phyloP scores from a whole-genome alignment of 2,113 vertebrate species.

The Athene cunicularia region DNA sequence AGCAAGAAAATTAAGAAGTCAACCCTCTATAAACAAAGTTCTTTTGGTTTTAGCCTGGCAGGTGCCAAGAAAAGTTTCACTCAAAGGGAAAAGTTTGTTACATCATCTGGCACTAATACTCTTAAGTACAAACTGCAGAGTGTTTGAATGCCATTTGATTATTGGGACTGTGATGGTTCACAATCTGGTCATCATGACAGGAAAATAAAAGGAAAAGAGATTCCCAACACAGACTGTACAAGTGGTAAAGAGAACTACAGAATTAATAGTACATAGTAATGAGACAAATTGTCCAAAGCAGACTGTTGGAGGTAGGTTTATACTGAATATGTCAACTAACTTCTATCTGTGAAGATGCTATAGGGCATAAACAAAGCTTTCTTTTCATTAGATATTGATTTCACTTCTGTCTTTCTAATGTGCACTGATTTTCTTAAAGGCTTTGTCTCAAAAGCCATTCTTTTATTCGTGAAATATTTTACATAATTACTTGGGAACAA shows the following conservation, averaged over 20 bases:
- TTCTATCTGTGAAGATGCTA: not conserved
- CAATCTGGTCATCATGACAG: not conserved
- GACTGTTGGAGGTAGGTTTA: not conserved
- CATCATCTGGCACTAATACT: not conserved
- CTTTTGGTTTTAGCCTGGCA: not conserved
- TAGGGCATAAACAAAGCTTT: not conserved
- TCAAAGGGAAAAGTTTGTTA: not conserved
- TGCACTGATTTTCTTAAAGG: not conserved
- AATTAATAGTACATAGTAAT: not conserved
- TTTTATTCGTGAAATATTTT: not conserved
- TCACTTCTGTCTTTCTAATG: not conserved
- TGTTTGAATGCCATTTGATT: not conserved
- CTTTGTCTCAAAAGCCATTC: not conserved
- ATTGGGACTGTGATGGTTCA: not conserved
- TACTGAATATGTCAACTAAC: not conserved
- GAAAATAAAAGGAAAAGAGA: not conserved
- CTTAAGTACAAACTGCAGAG: not conserved
- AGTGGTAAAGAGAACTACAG: not conserved
- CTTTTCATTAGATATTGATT: not conserved
- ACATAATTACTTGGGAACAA: not conserved
- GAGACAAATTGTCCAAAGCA: not conserved
- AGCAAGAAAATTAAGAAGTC: not conserved
- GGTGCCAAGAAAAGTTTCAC: not conserved
- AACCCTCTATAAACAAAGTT: not conserved
- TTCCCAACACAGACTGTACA: not conserved